Conservation (phyloP, 35 echinoderm and acorn worm species). For the Hemicentrotus pulcherrimus region DNA sequence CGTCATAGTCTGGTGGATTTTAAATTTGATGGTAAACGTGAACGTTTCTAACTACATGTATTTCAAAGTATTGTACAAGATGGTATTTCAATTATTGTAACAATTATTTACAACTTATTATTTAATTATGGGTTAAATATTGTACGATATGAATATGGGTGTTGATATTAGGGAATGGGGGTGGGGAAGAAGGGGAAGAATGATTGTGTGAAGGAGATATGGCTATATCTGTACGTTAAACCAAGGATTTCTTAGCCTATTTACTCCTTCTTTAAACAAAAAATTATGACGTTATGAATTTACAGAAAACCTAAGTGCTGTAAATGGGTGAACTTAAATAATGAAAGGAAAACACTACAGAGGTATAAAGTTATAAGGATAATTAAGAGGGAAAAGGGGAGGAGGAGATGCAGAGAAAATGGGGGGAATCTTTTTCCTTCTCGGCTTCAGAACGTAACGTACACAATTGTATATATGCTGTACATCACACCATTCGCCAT, state of each 20-base stretch:
- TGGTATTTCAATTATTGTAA: too few relatives aligned
- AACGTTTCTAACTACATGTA: neutral
- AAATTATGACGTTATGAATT: too few relatives aligned
- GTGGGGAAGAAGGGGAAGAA: neutral
- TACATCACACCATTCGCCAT: neutral
- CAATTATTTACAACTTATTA: too few relatives aligned
- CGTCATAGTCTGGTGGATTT: constrained; percentile 73
- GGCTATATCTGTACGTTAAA: too few relatives aligned
- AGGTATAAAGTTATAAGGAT: neutral
- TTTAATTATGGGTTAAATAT: too few relatives aligned
- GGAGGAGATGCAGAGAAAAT: neutral
- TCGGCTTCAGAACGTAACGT: neutral
- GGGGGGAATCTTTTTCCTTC: neutral
- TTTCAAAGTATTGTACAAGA: neutral
- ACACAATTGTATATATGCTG: neutral
- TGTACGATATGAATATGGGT: too few relatives aligned
- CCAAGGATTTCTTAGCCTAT: too few relatives aligned
- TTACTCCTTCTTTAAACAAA: too few relatives aligned
- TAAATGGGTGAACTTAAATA: too few relatives aligned
- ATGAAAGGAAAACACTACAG: neutral
- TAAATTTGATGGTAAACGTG: constrained; percentile 58
- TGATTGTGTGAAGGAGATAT: too few relatives aligned
- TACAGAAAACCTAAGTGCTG: too few relatives aligned
- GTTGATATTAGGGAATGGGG: neutral
- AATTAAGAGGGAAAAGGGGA: neutral